Base-by-base conservation (phyloP, 2,113 vertebrate species). In the Petrocephalus microphthalmus region DNA sequence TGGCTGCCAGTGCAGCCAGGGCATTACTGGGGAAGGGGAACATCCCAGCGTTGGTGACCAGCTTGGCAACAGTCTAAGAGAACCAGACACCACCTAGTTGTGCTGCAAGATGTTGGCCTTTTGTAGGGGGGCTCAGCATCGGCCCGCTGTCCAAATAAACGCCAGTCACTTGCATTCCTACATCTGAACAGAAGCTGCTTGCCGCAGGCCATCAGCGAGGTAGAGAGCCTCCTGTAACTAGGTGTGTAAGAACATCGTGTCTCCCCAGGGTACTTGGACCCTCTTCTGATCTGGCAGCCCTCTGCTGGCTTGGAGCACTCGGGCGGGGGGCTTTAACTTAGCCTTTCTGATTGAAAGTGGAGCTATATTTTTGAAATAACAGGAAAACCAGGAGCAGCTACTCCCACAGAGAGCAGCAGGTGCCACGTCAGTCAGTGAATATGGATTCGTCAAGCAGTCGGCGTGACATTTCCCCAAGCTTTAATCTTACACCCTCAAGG, bases 1-100 rank as follows among this genome's bases (percentile, higher is more conserved):
- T 64, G 88, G 67, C 42, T 88, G 78, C 89, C 42, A 52, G 64
- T 56, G 87, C 81, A 60, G 87, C 3, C 42, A 64, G 51, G 87
- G 87, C 53, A 1, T 3, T 29, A 87, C 87, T 56, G 86, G 49
- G 15, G n/a, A 1, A 25, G 86, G 49, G 11, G n/a, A 1, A 25
- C 71, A 19, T 47, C 81, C 42, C 45, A 29, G 47, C n/a, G 0
- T 67, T 67, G 60, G 60, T 67, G 6, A 7, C 4, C 71, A 78
- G 13, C 33, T 78, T 52, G 45, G 17, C 47, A 10, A 33, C 29
- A 6, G 6, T 19, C 47, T 29, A 52, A 51, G 56, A 20, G 42
- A 67, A 67, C 25, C 60, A 67, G 33, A 20, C 15, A 3, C 15
- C 71, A 19, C 60, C 7, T 71, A 6, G 22, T 74, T 74, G 25